Evolutionary conservation across 2,888 invertebrate species (phyloP).

Genomic region (Drosophila phalerata): DNA sequence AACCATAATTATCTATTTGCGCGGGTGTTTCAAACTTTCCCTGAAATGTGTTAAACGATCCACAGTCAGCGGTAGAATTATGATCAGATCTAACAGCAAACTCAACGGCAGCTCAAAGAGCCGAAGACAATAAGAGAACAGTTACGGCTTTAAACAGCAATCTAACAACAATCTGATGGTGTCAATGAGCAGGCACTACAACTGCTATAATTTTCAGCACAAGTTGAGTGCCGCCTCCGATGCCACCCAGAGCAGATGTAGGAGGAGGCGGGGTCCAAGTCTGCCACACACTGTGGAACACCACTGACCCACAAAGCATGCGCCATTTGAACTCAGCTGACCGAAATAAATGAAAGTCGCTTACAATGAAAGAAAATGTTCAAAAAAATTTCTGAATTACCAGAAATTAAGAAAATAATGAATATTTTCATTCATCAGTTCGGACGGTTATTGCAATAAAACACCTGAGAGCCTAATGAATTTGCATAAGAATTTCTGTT

Average conservation of each 20-base stretch:
- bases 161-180: constrained; percentile 66
- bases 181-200: constrained; percentile 57
- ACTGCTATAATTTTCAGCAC: constrained; percentile 45
- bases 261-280: neutral
- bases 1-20: constrained; percentile 17
- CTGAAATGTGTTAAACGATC: constrained; percentile 52
- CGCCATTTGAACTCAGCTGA: constrained; percentile 77
- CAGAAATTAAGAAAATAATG: constrained; percentile 16
- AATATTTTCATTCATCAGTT: constrained; percentile 38
- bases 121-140: constrained; percentile 53
- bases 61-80: constrained; percentile 32
- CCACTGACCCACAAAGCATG: constrained; percentile 74
- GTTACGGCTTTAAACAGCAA: constrained; percentile 43
- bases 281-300: constrained; percentile 21
- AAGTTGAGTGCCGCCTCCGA: constrained; percentile 24
- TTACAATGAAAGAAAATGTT: constrained; percentile 30
- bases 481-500: constrained; percentile 62
- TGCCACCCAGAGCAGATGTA: neutral
- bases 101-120: constrained; percentile 42
- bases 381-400: constrained; percentile 45
- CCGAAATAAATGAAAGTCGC: constrained; percentile 76
- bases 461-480: constrained; percentile 42
- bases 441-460: constrained; percentile 62
- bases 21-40: constrained; percentile 62
- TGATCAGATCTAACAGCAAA: constrained; percentile 45